These are phyloP conservation scores for Sprattus sprattus DNA, from an alignment of 2,113 vertebrate genomes.

Conservation along the genomic window DNA sequence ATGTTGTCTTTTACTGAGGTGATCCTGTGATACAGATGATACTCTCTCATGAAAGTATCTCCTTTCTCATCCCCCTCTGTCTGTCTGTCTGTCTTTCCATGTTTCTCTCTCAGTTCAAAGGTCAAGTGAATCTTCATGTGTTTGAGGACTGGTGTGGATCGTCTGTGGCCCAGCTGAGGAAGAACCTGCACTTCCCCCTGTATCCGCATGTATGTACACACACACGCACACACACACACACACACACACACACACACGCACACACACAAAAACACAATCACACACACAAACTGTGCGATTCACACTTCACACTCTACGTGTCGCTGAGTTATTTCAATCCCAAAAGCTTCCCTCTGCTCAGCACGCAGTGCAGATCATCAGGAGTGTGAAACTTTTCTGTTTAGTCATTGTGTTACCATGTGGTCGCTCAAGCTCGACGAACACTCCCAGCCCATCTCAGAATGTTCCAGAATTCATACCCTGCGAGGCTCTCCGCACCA, in stretches of 20 bases:
- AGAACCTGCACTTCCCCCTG: conserved; percentile 94
- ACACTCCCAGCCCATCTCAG: not conserved
- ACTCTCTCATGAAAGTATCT: not conserved
- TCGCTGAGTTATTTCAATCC: not conserved
- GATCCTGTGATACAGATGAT: not conserved
- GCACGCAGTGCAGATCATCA: not conserved
- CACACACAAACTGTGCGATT: not conserved
- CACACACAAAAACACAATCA: not conserved
- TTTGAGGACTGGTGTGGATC: conserved; percentile 98
- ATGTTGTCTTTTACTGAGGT: not conserved
- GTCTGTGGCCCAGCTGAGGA: conserved; percentile 84
- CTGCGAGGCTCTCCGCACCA: not conserved
- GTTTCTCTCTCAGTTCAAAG: conserved; percentile 80
- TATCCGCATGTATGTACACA: conserved; percentile 89
- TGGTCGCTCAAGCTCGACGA: not conserved
- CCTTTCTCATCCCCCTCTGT: conserved; percentile 21
- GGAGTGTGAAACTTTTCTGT: not conserved
- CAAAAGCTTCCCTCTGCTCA: not conserved
- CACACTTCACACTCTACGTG: not conserved
- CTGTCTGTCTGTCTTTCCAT: not conserved
- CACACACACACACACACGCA: not conserved
- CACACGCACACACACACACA: not conserved
- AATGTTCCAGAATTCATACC: not conserved
- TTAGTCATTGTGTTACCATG: not conserved
- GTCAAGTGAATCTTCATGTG: conserved; percentile 92